Evolutionary conservation across 2,113 vertebrate genomes (phyloP), one percentile per base, ranked within the genome.

Genomic region (Scopus umbretta): DNA sequence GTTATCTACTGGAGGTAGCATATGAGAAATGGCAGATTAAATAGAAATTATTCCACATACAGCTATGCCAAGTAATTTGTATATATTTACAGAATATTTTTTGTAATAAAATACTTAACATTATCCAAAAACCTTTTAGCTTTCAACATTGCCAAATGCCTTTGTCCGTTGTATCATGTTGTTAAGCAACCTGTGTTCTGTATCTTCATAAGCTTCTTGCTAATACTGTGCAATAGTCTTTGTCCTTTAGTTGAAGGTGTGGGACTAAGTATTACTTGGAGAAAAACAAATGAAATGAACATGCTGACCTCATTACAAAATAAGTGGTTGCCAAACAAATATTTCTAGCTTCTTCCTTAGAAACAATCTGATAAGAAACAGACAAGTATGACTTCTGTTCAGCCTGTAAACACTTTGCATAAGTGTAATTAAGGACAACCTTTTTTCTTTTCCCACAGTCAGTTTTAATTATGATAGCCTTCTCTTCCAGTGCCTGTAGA

Each of bases 271-370:
- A 79, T 96, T 92, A 85, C 78, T 75, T 80, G 78, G 78, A 86
- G 63, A 95, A 94, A 97, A 96, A 96, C 92, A 94, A 96, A 97
- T 67, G 80, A 86, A 95, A 74, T 78, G 78, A 92, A 87, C 88
- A 90, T 85, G 56, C 74, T 95, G 95, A 92, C 88, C 96, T 97
- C 80, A 92, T 96, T 97, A 96, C 71, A 89, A 96, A 97, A 97
- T 80, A 92, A 97, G 49, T 87, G 86, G 88, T 97, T 97, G 90
- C 95, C 86, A 93, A 93, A 92, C 72, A 91, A 96, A 97, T 97
- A 97, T 96, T 96, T 91, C 94, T 70, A 73, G 66, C 75, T 84
- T 97, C 83, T 95, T 97, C 91, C 88, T 81, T 94, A 94, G 80
- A 95, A 94, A 96, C 95, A 87, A 96, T 92, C 84, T 80, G 86